Percentiles rank a stretch among this genome's conserved stretches.
These are phyloP conservation scores for Melanerpes formicivorus DNA, from an alignment of 2,113 vertebrate genomes.

Conservation along the genomic window DNA sequence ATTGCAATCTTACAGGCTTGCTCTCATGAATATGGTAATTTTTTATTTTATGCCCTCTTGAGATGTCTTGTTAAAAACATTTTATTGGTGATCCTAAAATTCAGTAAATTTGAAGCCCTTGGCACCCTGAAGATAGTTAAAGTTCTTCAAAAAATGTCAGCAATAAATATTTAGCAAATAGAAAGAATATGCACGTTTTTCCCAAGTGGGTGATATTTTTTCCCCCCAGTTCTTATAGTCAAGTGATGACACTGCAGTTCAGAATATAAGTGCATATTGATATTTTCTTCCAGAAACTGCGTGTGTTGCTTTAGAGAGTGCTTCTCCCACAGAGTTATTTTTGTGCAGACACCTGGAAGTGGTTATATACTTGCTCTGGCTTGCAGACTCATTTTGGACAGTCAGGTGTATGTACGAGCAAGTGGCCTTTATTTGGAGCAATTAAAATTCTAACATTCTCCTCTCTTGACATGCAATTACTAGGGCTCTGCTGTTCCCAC, in stretches of 20 bases:
- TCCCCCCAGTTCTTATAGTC: slow-evolving; percentile 69
- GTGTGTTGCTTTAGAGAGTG: slow-evolving; percentile 66
- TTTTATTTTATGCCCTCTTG: slow-evolving; percentile 86
- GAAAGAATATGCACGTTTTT: slow-evolving; percentile 85
- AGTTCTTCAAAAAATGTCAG: slow-evolving; percentile 80
- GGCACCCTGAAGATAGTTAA: slow-evolving; percentile 81
- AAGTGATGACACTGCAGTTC: slow-evolving; percentile 83
- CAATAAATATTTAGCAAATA: slow-evolving; percentile 81
- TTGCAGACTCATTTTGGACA: slow-evolving; percentile 81
- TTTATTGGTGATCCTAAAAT: slow-evolving; percentile 85
- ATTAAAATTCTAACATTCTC: slow-evolving; percentile 94
- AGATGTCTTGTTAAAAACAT: slow-evolving; percentile 87
- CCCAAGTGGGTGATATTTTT: slow-evolving; percentile 78
- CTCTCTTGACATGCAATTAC: slow-evolving; percentile 96
- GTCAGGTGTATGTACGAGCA: slow-evolving; percentile 87
- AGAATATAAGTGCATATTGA: slow-evolving; percentile 79
- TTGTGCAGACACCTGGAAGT: slow-evolving; percentile 90
- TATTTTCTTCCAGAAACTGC: slow-evolving; percentile 76
- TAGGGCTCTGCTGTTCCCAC: slow-evolving; percentile 89
- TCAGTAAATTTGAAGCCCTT: slow-evolving; percentile 83
- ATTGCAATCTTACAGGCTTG: slow-evolving; percentile 81
- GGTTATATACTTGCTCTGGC: slow-evolving; percentile 76
- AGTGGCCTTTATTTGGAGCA: slow-evolving; percentile 90
- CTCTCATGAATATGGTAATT: slow-evolving; percentile 88
- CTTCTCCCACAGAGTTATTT: slow-evolving; percentile 81